Conservation (phyloP, 1,140 invertebrate species). For the Zelostemma sp. region DNA sequence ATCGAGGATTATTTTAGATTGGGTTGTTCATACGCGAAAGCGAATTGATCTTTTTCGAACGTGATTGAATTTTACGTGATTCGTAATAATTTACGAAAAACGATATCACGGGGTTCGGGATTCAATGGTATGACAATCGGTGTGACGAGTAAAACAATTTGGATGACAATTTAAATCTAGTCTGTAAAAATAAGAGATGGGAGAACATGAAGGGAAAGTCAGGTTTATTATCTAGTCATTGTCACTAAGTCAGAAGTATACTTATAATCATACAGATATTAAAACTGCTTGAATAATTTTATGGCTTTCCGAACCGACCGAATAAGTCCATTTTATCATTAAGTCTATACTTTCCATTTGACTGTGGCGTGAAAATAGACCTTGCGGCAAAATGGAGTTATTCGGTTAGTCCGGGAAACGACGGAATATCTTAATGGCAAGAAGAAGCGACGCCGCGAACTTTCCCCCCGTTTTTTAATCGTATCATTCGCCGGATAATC, state of each 20-base stretch:
- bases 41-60: conserved; percentile 7
- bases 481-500: neutral
- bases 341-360: too few species aligned
- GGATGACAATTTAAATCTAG: conserved; percentile 10
- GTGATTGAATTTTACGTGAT: neutral
- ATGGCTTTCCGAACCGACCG: too few species aligned
- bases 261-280: conserved; percentile 14
- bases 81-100: too few species aligned
- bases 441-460: neutral
- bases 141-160: conserved; percentile 11
- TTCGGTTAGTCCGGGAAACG: too few species aligned
- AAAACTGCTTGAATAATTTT: conserved; percentile 15
- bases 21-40: conserved; percentile 4
- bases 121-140: conserved; percentile 30
- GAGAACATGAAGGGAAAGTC: conserved; percentile 7
- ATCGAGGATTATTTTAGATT: neutral
- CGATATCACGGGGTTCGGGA: too few species aligned
- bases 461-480: neutral
- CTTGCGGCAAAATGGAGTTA: too few species aligned
- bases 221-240: conserved; percentile 30
- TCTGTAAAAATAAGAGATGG: conserved; percentile 10
- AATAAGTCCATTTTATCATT: too few species aligned
- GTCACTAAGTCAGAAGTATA: conserved; percentile 29
- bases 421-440: too few species aligned
- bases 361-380: too few species aligned